Evolutionary conservation across 2,113 vertebrate genomes (phyloP).

Genomic region (Aspidoscelis tigris): DNA sequence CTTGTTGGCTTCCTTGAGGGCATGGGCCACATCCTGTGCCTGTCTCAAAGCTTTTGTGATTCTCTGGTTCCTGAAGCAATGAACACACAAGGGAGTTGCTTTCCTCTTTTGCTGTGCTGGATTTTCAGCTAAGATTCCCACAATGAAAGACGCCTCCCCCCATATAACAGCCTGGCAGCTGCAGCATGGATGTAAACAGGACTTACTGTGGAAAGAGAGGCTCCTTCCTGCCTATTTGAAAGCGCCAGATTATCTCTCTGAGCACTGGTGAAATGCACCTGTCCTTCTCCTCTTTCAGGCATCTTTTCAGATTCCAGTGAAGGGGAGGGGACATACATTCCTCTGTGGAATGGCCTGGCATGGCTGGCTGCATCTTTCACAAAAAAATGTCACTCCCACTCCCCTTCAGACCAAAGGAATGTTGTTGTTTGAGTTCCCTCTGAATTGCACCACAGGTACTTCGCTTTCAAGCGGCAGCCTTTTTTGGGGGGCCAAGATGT

Average conservation of each 20-base stretch:
- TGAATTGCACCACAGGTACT: constrained; percentile 61
- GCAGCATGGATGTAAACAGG: constrained; percentile 55
- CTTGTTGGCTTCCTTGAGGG: background rate
- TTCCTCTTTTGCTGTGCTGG: background rate
- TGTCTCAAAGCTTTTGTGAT: background rate
- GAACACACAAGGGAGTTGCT: background rate
- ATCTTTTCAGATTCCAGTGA: constrained; percentile 25
- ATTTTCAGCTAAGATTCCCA: constrained; percentile 48
- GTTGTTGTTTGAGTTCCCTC: constrained; percentile 40
- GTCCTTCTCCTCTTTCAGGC: constrained; percentile 26
- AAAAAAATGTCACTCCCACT: constrained; percentile 32
- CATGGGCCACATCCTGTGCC: background rate
- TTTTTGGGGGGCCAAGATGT: constrained; percentile 2
- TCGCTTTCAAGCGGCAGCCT: constrained; percentile 37
- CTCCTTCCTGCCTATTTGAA: background rate
- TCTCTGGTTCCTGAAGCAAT: background rate
- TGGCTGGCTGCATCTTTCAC: constrained; percentile 12
- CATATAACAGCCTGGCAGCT: constrained; percentile 26
- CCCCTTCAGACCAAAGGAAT: constrained; percentile 25
- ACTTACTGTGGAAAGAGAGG: constrained; percentile 32
- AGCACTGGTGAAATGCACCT: constrained; percentile 17
- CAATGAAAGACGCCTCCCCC: background rate
- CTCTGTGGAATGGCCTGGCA: background rate
- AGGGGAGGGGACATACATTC: constrained; percentile 21
- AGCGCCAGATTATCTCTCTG: constrained; percentile 4